Evolutionary conservation across 2,113 vertebrate species (phyloP), one percentile per base, ranked within the genome.

Genomic region (Hassar affinis): DNA sequence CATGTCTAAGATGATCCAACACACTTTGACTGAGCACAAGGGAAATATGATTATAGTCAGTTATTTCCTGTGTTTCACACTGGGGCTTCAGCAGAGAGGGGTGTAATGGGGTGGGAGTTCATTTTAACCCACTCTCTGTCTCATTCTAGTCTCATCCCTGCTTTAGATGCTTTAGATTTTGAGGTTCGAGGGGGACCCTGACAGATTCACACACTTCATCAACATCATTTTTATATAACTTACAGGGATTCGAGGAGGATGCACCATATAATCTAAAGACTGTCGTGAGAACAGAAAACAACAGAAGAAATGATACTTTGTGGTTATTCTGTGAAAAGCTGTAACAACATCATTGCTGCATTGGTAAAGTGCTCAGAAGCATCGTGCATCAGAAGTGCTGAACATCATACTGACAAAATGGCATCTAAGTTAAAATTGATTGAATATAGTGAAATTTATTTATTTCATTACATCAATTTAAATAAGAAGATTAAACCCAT

Each of bases 71-170:
- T 82, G 83, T 88, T 90, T 89, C 78, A 77, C 54, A 83, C 42
- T 80, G 57, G 54, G 78, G 81, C 83, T 86, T 87, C 68, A 78
- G 12, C 86, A 84, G 84, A 86, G 64, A 87, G 84, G 84, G 47
- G 79, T 81, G 80, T 84, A 87, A 90, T 81, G 66, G 85, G 30
- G 15, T 18, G 9, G 20, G 78, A 71, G 82, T 88, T 91, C 89
- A 90, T 80, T 91, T 91, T 90, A 92, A 71, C 64, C 66, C 33
- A 71, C 83, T 68, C 25, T 17, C 33, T 54, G 45, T 9, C 20
- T 42, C 64, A 52, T 11, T 69, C 15, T 51, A 81, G 38, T 81
- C 25, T 76, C 64, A 69, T 64, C 52, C 52, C 17, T 81, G 38
- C 56, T 81, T 71, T 71, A 68, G 7, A 68, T 69, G 4, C 6